Evolutionary conservation across 1,140 invertebrate genomes (phyloP).

Genomic region (Nasonia vitripennis): DNA sequence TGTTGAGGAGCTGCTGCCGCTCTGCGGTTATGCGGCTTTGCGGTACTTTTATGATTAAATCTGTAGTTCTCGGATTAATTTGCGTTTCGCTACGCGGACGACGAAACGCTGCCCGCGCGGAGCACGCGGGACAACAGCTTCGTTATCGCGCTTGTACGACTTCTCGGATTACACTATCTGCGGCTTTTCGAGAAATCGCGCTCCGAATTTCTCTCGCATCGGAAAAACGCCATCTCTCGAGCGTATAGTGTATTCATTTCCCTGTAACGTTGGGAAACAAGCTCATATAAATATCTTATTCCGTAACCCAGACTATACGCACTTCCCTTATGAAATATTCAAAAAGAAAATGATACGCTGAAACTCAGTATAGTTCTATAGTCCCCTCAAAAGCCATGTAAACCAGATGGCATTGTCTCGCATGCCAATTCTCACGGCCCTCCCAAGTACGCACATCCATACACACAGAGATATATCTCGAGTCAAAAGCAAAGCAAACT

Average conservation of each 20-base stretch:
- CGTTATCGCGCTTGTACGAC: neutral
- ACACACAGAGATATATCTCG: neutral
- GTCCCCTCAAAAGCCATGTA: neutral
- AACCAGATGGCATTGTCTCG: neutral
- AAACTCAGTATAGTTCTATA: neutral
- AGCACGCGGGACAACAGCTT: neutral
- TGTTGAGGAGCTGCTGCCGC: neutral
- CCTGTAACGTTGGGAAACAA: too few relatives aligned
- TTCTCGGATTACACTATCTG: conserved; percentile 3
- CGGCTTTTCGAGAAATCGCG: conserved; percentile 11
- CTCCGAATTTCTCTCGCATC: neutral
- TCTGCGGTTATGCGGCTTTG: conserved; percentile 31
- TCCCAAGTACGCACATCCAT: neutral
- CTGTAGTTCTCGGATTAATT: conserved; percentile 33
- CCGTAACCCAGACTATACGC: neutral
- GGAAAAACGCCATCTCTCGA: neutral
- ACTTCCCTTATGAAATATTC: neutral
- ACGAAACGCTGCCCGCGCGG: neutral
- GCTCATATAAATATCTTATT: too few relatives aligned
- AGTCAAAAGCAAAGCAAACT: neutral
- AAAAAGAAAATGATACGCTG: neutral
- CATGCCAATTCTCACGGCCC: neutral
- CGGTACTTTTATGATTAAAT: conserved; percentile 47
- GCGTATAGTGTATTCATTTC: too few relatives aligned
- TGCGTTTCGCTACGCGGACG: neutral